Evolutionary conservation across 1,140 invertebrate species (phyloP).

Genomic region (Hycleus phaleratus): DNA sequence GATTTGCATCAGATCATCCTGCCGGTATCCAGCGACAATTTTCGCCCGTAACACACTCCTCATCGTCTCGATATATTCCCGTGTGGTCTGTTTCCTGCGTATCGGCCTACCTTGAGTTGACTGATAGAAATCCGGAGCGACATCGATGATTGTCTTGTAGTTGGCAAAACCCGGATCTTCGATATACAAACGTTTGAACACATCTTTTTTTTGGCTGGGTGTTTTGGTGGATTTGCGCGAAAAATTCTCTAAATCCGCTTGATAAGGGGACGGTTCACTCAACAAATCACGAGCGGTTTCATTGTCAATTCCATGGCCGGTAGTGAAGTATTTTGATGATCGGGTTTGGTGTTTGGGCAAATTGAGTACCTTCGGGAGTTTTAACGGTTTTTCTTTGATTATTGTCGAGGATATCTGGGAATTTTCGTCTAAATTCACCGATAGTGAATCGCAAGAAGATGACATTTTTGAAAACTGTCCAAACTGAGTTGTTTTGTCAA

Average conservation of each 20-base stretch:
- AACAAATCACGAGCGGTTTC: slow-evolving; percentile 27
- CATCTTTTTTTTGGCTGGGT: slow-evolving; percentile 25
- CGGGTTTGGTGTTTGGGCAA: neutral
- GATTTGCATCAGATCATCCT: slow-evolving; percentile 52
- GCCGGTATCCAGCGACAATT: slow-evolving; percentile 48
- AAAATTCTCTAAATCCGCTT: slow-evolving; percentile 33
- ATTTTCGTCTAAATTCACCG: too few relatives aligned
- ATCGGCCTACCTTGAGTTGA: slow-evolving; percentile 47
- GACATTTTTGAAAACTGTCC: too few relatives aligned
- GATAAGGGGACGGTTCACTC: slow-evolving; percentile 33
- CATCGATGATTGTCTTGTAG: slow-evolving; percentile 45
- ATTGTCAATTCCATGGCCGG: slow-evolving; percentile 25
- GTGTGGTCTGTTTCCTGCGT: slow-evolving; percentile 42
- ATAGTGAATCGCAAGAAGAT: too few relatives aligned
- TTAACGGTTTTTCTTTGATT: neutral
- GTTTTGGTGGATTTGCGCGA: slow-evolving; percentile 28
- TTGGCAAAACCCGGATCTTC: slow-evolving; percentile 27
- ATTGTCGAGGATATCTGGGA: neutral
- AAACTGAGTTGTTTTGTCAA: too few relatives aligned
- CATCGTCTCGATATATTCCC: slow-evolving; percentile 49
- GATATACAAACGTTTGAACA: slow-evolving; percentile 38
- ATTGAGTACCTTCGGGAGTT: slow-evolving; percentile 1
- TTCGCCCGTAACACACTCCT: slow-evolving; percentile 47
- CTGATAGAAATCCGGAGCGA: slow-evolving; percentile 55
- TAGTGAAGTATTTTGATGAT: slow-evolving; percentile 31